phyloP scores from a whole-genome alignment of 1,140 invertebrate species.

The Cotesia glomerata region DNA sequence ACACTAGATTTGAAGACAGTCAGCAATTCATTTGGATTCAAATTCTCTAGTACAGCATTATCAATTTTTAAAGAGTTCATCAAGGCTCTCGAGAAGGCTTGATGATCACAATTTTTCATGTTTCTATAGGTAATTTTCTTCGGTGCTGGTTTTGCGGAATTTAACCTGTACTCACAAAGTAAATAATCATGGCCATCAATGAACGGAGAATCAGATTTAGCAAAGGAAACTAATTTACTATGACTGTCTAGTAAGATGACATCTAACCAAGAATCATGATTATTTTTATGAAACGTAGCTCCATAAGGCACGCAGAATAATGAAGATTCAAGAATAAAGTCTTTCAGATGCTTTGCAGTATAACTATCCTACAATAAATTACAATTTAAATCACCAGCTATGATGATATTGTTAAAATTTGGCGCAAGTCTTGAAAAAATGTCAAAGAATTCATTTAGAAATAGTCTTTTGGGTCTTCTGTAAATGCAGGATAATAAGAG shows the following conservation, averaged over 20 bases:
- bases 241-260: background rate
- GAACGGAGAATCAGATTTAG: background rate
- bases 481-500: no score
- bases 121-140: background rate
- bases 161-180: background rate
- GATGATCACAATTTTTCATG: no score
- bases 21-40: background rate
- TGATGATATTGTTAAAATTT: no score
- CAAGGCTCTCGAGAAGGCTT: no score
- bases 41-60: background rate
- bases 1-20: background rate
- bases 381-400: no score
- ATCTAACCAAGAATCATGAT: no score
- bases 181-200: background rate
- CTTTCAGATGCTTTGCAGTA: background rate
- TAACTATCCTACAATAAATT: no score
- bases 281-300: background rate
- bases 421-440: no score
- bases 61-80: no score
- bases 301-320: background rate
- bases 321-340: background rate
- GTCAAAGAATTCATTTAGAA: no score
- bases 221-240: background rate
- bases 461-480: no score
- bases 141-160: background rate